Evolutionary conservation across 1,140 invertebrate genomes (phyloP), one percentile per base, ranked within the genome.

Genomic region (Drosophila nannoptera): DNA sequence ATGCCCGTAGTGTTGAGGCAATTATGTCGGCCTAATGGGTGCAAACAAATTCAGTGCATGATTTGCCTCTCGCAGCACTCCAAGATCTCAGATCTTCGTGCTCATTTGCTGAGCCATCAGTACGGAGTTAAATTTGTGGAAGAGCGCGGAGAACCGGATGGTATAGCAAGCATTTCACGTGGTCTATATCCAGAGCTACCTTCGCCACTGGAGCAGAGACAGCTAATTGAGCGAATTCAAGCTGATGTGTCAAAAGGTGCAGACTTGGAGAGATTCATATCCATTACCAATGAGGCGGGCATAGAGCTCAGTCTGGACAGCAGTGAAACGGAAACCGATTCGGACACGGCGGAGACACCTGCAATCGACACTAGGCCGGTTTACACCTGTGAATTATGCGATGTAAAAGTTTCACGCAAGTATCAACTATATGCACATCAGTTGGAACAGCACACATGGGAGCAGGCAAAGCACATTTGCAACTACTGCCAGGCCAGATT

Each of bases 351-450:
- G 0, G 67, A 69, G 64, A 7, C 22, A 7, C n/a, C 29, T 50
- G 7, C 35, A 0, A 8, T 4, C 7, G 50, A 7, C 22, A 56
- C 2, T 2, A 33, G 31, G 11, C 49, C 22, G n/a, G 7, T 69
- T 61, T 55, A 50, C 43, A 52, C 8, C 45, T 92, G 92, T 72
- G 87, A 90, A 40, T 78, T 88, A 1, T 92, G 91, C 63, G 77
- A 78, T n/a, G 73, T 90, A 55, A 45, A 62, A 40, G 90, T 92
- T 55, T 72, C 73, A 7, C 90, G 88, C 9, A 88, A 86, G 36
- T 69, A 86, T 56, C 70, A 80, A 53, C 42, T 89, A 0, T 87
- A 80, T 43, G 68, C 76, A 6, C 88, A 89, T 59, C 88, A 89
- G 42, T 29, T 64, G n/a, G 66, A 70, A 2, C 16, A 64, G 5